Conservation (phyloP, 2,113 vertebrate species). For the Nestor notabilis region DNA sequence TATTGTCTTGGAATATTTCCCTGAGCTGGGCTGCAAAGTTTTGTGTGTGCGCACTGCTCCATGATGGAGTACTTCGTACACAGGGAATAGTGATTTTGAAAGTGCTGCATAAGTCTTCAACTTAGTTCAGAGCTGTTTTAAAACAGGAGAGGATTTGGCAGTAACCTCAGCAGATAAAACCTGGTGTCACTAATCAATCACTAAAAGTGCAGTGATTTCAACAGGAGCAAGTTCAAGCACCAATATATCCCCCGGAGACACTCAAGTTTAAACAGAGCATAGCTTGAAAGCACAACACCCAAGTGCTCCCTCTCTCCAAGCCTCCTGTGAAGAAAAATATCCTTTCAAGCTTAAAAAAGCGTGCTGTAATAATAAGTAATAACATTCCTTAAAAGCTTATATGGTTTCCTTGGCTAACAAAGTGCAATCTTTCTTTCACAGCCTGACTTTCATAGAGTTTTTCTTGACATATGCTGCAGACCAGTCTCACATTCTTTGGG, state of each 20-base stretch:
- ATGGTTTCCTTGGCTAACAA: not conserved
- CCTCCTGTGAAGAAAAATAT: not conserved
- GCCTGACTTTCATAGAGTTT: not conserved
- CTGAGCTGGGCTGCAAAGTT: not conserved
- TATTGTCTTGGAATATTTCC: not conserved
- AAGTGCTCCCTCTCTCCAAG: not conserved
- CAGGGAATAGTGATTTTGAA: not conserved
- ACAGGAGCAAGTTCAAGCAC: conserved; percentile 49
- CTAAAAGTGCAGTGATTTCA: not conserved
- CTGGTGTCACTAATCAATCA: not conserved
- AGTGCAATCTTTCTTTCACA: not conserved
- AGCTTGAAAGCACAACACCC: not conserved
- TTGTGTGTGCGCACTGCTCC: not conserved
- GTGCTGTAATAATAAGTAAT: not conserved
- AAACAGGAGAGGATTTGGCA: not conserved
- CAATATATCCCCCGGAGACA: conserved; percentile 17
- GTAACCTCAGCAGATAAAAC: conserved; percentile 1
- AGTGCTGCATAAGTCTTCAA: not conserved
- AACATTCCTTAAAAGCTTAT: not conserved
- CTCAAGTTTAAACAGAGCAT: conserved; percentile 38
- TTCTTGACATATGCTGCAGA: not conserved
- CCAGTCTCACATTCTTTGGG: not conserved
- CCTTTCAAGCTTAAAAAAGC: not conserved
- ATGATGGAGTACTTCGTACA: not conserved
- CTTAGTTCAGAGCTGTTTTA: not conserved